phyloP scores from a whole-genome alignment of 1,140 invertebrate genomes.

The Colletes latitarsis region DNA sequence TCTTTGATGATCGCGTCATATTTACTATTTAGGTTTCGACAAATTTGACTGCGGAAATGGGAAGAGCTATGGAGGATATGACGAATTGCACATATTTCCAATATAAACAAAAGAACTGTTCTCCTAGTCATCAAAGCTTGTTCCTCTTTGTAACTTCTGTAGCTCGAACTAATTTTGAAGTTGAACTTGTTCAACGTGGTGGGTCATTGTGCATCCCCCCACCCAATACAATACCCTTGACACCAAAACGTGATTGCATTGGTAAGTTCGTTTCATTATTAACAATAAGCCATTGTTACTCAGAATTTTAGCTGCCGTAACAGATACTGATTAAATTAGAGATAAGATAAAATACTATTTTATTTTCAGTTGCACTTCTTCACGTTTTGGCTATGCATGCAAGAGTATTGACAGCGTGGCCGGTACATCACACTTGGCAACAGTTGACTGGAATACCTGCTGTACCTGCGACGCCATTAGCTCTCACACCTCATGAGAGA shows the following conservation, averaged over 20 bases:
- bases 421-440: constrained; percentile 85
- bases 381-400: constrained; percentile 94
- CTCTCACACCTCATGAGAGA: constrained; percentile 80
- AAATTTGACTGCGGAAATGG: constrained; percentile 89
- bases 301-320: background rate
- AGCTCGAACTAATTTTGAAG: constrained; percentile 95
- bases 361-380: constrained; percentile 89
- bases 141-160: constrained; percentile 95
- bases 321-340: too few species aligned
- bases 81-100: constrained; percentile 88
- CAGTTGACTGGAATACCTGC: constrained; percentile 82
- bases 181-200: constrained; percentile 93
- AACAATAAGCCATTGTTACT: background rate
- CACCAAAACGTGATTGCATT: constrained; percentile 93
- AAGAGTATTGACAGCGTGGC: constrained; percentile 85
- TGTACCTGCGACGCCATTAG: constrained; percentile 69
- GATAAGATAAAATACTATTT: constrained; percentile 28
- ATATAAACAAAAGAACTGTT: constrained; percentile 82
- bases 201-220: constrained; percentile 86
- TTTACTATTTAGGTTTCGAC: constrained; percentile 80
- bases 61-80: constrained; percentile 96
- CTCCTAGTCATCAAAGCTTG: constrained; percentile 87
- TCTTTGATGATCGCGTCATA: too few species aligned
- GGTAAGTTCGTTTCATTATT: constrained; percentile 80
- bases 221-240: constrained; percentile 83